Evolutionary conservation across 2,888 invertebrate genomes (phyloP).

Genomic region (Barypeithes pellucidus): DNA sequence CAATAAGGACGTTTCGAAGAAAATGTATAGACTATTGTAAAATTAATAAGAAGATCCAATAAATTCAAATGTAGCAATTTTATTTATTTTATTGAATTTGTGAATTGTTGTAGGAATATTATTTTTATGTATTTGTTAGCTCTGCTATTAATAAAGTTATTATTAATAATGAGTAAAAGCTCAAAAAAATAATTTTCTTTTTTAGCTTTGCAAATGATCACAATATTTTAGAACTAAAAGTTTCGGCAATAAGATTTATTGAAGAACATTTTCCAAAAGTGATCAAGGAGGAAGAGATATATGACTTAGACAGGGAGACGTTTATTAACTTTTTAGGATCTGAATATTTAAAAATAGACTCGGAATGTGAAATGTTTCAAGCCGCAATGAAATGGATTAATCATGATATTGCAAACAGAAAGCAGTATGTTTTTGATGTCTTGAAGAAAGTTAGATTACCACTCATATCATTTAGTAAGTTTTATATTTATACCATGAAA

Average conservation of each 20-base stretch:
- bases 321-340: conserved; percentile 86
- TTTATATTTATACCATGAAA: too few relatives aligned
- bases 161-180: too few relatives aligned
- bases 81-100: too few relatives aligned
- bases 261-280: conserved; percentile 90
- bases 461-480: conserved; percentile 79
- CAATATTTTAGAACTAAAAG: conserved; percentile 84
- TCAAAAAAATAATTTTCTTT: not conserved
- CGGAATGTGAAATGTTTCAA: conserved; percentile 91
- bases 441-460: conserved; percentile 87
- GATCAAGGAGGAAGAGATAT: conserved; percentile 86
- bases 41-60: too few relatives aligned
- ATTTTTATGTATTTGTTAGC: too few relatives aligned
- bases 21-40: too few relatives aligned
- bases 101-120: too few relatives aligned
- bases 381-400: conserved; percentile 92
- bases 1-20: too few relatives aligned
- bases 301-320: conserved; percentile 85
- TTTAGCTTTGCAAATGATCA: conserved; percentile 89
- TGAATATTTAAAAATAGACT: conserved; percentile 90
- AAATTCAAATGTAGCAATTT: too few relatives aligned
- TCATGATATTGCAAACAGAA: conserved; percentile 83
- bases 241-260: conserved; percentile 86
- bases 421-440: conserved; percentile 90
- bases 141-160: too few relatives aligned